These are phyloP conservation scores for Byasa hedistus DNA, from an alignment of 2,888 invertebrate genomes.

Conservation along the genomic window DNA sequence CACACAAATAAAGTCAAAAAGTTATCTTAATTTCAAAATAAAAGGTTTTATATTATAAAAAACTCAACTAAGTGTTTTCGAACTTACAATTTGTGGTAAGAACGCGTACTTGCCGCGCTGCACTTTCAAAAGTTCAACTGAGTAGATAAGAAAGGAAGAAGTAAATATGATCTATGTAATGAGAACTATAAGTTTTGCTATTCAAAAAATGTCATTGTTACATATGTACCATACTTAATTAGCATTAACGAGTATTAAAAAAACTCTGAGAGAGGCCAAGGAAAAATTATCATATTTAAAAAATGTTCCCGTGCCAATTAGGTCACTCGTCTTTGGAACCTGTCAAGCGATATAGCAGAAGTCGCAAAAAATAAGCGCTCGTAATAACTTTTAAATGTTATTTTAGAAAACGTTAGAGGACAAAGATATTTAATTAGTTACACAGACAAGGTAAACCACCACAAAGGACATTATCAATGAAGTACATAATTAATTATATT, in stretches of 20 bases:
- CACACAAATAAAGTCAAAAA: not conserved
- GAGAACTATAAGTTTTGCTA: not conserved
- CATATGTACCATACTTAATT: not conserved
- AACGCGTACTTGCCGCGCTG: too few species aligned
- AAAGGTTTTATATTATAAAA: not conserved
- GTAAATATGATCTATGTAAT: too few species aligned
- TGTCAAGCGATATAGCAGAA: constrained; percentile 52
- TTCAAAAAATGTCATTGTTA: not conserved
- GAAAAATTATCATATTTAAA: constrained; percentile 51
- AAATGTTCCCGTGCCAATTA: constrained; percentile 62
- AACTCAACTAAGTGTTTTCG: not conserved
- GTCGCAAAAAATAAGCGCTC: constrained; percentile 35
- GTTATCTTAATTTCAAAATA: not conserved
- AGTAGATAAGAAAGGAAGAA: not conserved
- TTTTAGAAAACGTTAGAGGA: constrained; percentile 31
- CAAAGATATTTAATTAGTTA: constrained; percentile 5
- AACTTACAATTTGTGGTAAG: not conserved
- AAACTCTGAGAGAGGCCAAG: constrained; percentile 41
- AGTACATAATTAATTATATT: too few species aligned
- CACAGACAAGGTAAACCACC: not conserved
- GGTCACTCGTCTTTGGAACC: constrained; percentile 58
- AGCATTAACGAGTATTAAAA: constrained; percentile 11
- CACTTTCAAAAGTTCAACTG: not conserved
- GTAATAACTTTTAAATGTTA: constrained; percentile 19
- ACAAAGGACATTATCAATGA: too few species aligned